A percentile compares a stretch with the other conserved stretches of the same genome.
Evolutionary conservation across 2,797 vertebrate genomes (phyloP).

Genomic region (Argya squamiceps): DNA sequence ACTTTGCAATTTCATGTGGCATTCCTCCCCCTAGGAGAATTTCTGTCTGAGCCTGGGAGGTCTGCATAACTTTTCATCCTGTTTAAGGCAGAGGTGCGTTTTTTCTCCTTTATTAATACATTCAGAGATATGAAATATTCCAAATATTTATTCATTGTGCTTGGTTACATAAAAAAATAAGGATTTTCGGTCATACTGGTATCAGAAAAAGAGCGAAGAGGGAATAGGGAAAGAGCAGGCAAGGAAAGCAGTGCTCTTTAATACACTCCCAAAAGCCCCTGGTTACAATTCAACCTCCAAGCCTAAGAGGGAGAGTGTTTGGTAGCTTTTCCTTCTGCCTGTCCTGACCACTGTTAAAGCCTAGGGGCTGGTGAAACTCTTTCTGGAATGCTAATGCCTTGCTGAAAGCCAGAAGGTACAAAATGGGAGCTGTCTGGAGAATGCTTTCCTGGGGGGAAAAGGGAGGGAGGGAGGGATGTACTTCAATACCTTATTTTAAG

Average conservation of each 20-base stretch:
- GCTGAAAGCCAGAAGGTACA: not conserved
- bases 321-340: not conserved
- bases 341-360: not conserved
- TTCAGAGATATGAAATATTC: not conserved
- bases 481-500: not conserved
- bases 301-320: not conserved
- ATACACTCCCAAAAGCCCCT: not conserved
- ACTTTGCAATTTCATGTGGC: not conserved
- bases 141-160: not conserved
- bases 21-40: not conserved
- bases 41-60: not conserved
- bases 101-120: not conserved
- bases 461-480: not conserved
- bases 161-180: not conserved
- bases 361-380: not conserved
- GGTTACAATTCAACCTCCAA: not conserved
- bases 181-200: not conserved
- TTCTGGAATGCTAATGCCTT: not conserved
- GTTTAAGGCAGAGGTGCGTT: not conserved
- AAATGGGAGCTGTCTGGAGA: not conserved
- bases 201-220: not conserved
- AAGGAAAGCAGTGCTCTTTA: not conserved
- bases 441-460: not conserved
- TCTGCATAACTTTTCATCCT: not conserved
- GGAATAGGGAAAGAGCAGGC: not conserved